Evolutionary conservation across 2,113 vertebrate species (phyloP), one percentile per base, ranked within the genome.

Genomic region (Spheniscus mendiculus): DNA sequence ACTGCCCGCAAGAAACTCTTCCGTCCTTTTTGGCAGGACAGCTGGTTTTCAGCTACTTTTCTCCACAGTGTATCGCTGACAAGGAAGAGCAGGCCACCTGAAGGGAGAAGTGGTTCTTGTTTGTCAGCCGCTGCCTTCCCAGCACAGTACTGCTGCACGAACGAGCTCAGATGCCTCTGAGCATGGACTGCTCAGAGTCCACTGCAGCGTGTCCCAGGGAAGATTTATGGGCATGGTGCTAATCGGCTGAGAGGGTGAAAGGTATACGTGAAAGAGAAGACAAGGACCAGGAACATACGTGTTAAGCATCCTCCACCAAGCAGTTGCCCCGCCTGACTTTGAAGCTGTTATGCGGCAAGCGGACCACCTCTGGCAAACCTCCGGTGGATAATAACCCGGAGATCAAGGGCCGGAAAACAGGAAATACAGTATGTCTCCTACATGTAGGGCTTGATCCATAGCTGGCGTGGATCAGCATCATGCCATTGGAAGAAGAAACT

Each of bases 51-150:
- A 74, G 34, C 61, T 91, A 74, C 70, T 96, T 52, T 42, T 49
- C 30, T 80, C 83, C 1, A 2, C 25, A 25, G 34, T 44, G 63
- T 90, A 52, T 14, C 12, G 50, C n/a, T 96, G 96, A 92, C 77
- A 86, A 73, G 27, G 62, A 95, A 85, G 83, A 79, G 32, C 66
- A 88, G 95, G 73, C 89, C 97, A 97, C 80, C 95, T 65, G 17
- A 83, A 45, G 17, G 30, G 78, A 97, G 70, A 83, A 88, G 69
- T 69, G 90, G 16, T 97, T 95, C 93, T 79, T 58, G 62, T 86
- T 96, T 96, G 86, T 90, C 87, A 92, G 77, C 90, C 7, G 2
- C 79, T 90, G 72, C 15, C 17, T 32, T 50, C 58, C 84, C 89
- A 87, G 78, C 84, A 71, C n/a, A 62, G 78, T 38, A 91, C 49